phyloP scores from a whole-genome alignment of 92 coral and sea anemone genomes.

The Metridium senile region DNA sequence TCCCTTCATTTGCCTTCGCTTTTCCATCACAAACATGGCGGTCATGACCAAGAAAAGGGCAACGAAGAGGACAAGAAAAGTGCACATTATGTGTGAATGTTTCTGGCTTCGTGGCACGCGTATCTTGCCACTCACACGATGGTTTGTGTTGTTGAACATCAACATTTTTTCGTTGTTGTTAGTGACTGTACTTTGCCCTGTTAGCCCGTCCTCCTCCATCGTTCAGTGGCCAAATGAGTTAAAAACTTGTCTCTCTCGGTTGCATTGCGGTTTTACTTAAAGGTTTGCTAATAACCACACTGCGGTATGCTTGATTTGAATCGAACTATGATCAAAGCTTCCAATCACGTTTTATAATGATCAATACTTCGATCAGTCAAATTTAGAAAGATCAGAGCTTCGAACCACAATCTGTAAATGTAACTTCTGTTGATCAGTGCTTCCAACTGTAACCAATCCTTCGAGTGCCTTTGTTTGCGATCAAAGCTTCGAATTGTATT shows the following conservation, averaged over 20 bases:
- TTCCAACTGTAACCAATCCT: too few species aligned
- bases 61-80: conserved; percentile 13
- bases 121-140: not conserved
- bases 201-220: not conserved
- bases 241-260: not conserved
- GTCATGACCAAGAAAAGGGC: conserved; percentile 8
- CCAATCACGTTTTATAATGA: not conserved
- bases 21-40: conserved; percentile 11
- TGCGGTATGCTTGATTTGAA: not conserved
- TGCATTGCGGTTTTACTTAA: not conserved
- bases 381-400: not conserved
- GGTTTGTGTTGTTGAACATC: not conserved
- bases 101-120: not conserved
- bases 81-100: not conserved
- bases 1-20: not conserved
- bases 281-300: not conserved
- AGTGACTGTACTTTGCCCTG: not conserved
- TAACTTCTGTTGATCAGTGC: too few species aligned
- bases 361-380: too few species aligned
- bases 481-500: not conserved
- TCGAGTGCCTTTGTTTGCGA: too few species aligned
- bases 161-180: not conserved
- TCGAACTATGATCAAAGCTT: not conserved
- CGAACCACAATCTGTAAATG: too few species aligned
- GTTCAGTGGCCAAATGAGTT: not conserved